phyloP scores from a whole-genome alignment of 2,113 vertebrate genomes.

The Mormyrus iriodes region DNA sequence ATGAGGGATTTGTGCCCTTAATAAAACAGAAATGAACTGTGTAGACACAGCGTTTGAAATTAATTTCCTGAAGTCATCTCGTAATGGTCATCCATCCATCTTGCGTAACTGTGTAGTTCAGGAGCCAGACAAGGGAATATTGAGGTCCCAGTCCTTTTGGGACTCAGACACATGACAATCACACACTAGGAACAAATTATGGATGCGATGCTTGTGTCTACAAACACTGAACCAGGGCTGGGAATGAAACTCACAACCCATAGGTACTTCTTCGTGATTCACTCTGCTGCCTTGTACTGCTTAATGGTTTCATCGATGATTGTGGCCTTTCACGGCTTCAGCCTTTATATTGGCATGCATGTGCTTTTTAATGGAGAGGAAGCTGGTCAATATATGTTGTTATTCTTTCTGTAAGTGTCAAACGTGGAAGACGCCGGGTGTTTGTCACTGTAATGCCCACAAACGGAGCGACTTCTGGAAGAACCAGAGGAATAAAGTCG shows the following conservation, averaged over 20 bases:
- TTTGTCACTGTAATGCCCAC: slow-evolving; percentile 78
- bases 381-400: neutral
- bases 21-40: neutral
- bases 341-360: neutral
- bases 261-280: neutral
- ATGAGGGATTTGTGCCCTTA: neutral
- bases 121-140: no score
- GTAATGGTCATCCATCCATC: neutral
- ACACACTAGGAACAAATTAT: neutral
- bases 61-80: neutral
- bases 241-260: no score
- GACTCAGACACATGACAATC: no score
- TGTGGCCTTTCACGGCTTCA: neutral
- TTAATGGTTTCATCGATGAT: neutral
- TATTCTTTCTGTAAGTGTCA: slow-evolving; percentile 55
- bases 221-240: neutral
- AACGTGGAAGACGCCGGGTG: slow-evolving; percentile 50
- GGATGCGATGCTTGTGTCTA: neutral
- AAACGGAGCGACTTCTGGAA: slow-evolving; percentile 75
- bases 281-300: neutral
- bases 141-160: no score
- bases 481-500: slow-evolving; percentile 36
- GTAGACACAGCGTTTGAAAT: neutral
- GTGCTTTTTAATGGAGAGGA: neutral
- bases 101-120: neutral